phyloP scores from a whole-genome alignment of 35 echinoderm and acorn worm genomes.

The Lytechinus variegatus region DNA sequence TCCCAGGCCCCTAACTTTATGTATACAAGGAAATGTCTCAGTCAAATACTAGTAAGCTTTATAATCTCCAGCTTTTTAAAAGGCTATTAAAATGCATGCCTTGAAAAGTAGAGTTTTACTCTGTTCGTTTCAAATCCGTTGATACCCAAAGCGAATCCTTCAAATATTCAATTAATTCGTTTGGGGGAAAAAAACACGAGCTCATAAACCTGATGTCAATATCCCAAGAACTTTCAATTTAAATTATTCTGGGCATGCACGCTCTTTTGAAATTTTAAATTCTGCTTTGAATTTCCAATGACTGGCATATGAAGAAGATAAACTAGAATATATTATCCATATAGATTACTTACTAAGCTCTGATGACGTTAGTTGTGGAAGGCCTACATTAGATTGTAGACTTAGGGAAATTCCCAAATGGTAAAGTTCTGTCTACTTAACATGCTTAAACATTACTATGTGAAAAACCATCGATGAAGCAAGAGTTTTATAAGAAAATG shows the following conservation, averaged over 20 bases:
- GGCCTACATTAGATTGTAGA: not conserved
- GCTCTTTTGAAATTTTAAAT: not conserved
- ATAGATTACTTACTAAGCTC: not conserved
- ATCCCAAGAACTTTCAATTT: not conserved
- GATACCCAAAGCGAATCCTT: not conserved
- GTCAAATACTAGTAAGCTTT: no score
- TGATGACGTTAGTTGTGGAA: not conserved
- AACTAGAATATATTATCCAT: conserved; percentile 14
- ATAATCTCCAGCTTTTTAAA: not conserved
- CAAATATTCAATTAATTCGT: not conserved
- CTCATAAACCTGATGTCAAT: not conserved
- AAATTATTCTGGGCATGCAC: not conserved
- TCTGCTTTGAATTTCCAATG: not conserved
- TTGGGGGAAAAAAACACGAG: not conserved
- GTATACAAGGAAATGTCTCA: no score
- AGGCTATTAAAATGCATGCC: not conserved
- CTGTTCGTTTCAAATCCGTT: not conserved
- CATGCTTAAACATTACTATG: no score
- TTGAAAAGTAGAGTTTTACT: not conserved
- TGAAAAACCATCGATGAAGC: no score
- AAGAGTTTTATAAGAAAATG: no score
- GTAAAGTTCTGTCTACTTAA: no score
- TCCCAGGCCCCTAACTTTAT: no score
- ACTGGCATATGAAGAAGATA: not conserved
- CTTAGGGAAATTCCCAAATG: not conserved